phyloP scores from a whole-genome alignment of 2,888 invertebrate genomes.

The Acanthopleura granulata region DNA sequence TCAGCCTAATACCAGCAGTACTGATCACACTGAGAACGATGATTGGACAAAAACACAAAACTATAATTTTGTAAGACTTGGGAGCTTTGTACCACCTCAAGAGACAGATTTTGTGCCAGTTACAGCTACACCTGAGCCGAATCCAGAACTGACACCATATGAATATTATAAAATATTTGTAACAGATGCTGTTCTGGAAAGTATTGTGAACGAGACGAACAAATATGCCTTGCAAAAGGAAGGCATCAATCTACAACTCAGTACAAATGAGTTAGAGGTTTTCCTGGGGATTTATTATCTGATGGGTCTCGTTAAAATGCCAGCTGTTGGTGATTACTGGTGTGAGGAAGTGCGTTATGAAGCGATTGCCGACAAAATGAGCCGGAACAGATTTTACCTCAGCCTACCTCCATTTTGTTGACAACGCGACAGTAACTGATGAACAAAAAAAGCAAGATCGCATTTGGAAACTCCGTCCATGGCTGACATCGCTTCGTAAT shows the following conservation, averaged over 20 bases:
- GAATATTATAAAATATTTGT: background rate
- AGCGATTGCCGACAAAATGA: conserved; percentile 29
- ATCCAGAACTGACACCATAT: background rate
- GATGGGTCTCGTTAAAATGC: background rate
- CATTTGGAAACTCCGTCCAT: conserved; percentile 29
- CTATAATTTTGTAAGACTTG: no score
- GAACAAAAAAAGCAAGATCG: conserved; percentile 14
- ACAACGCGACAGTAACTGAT: conserved; percentile 25
- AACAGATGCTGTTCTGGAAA: background rate
- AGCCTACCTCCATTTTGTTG: conserved; percentile 28
- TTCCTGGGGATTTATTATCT: background rate
- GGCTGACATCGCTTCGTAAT: conserved; percentile 22
- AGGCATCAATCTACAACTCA: background rate
- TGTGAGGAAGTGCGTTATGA: conserved; percentile 19
- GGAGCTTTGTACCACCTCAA: no score
- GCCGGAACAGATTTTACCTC: conserved; percentile 29
- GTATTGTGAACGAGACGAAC: background rate
- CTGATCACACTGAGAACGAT: background rate
- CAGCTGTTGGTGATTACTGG: background rate
- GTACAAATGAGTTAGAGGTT: background rate
- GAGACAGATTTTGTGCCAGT: no score
- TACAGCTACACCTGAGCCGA: no score
- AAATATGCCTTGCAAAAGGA: background rate
- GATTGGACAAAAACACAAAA: no score
- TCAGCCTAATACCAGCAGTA: background rate